Base-by-base conservation (phyloP, 2,113 vertebrate species). In the Plestiodon gilberti region DNA sequence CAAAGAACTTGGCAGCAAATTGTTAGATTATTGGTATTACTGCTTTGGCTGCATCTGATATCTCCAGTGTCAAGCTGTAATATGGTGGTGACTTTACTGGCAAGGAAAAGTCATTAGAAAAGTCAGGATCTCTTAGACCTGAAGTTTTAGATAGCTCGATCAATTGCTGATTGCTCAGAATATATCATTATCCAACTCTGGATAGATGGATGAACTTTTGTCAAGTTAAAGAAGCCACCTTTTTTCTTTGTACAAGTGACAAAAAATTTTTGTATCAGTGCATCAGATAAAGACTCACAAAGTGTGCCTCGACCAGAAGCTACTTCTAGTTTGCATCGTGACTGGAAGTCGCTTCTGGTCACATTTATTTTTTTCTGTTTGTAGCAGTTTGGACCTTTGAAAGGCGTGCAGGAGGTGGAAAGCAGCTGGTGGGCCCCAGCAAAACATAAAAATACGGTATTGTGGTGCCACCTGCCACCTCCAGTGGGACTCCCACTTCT, bases 111-210 rank as follows among this genome's bases (percentile, higher is more conserved):
- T 65, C 69, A 69, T 52, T 52, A 81, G 20, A 82, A 79, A 84
- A 84, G 14, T 83, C 40, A 86, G 55, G 55, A 74, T 78, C 9
- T 30, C 86, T 89, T 84, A 89, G 74, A 18, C 59, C 33, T 62
- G 13, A 18, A 78, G 38, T 84, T 30, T 84, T 61, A 67, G n/a
- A 82, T 82, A 77, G 35, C 5, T 89, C 43, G 9, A 76, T 5
- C 48, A 5, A 70, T 67, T 43, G 33, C 64, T 83, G 0, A 3
- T 89, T 83, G 0, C 1, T 81, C n/a, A 88, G 48, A 84, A 83
- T 77, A 61, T 0, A 79, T 28, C 1, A 86, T 87, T 77, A 0
- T 79, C 84, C 87, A 86, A 33, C 10, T 43, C 23, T 73, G 70
- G 17, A 67, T 1, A 67, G n/a, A 15, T 81, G 2, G 9, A 13